Conservation (phyloP, 64 coral and sea anemone species). For the Porites lutea region DNA sequence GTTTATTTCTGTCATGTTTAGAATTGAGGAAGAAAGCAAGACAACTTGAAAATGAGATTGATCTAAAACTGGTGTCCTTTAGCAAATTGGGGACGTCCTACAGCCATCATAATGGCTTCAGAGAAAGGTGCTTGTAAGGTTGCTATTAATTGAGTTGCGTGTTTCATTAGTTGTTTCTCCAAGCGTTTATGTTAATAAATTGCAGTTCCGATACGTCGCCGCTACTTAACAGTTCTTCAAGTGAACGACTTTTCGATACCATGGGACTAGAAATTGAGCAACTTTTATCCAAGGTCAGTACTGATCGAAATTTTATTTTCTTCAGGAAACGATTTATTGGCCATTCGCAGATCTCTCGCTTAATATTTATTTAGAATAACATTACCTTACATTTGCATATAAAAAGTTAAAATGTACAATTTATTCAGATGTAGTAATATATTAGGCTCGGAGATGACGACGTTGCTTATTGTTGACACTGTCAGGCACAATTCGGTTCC, state of each 20-base stretch:
- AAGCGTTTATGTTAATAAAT: not conserved
- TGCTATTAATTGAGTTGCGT: not conserved
- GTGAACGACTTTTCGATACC: conserved; percentile 95
- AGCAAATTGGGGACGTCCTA: conserved; percentile 97
- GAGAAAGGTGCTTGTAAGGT: conserved; percentile 60
- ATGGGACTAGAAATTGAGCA: conserved; percentile 99
- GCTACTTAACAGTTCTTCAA: conserved; percentile 85
- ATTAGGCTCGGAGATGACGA: too few relatives aligned
- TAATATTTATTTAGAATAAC: too few relatives aligned
- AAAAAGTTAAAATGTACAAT: too few relatives aligned
- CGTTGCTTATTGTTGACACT: too few relatives aligned
- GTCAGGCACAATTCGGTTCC: too few relatives aligned
- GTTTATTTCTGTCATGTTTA: conserved; percentile 26
- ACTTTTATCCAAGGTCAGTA: conserved; percentile 80
- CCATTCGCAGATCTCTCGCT: too few relatives aligned
- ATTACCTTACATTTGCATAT: too few relatives aligned
- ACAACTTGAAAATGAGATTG: conserved; percentile 99
- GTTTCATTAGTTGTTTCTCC: not conserved
- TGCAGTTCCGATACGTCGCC: conserved; percentile 91
- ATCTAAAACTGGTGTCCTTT: conserved; percentile 97
- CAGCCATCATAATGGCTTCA: conserved; percentile 73
- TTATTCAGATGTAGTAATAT: too few relatives aligned
- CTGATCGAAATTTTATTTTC: not conserved
- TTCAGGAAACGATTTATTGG: not conserved
- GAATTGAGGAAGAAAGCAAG: conserved; percentile 97